Evolutionary conservation across 1,140 invertebrate species (phyloP), one percentile per base, ranked within the genome.

Genomic region (Anastrepha ludens): DNA sequence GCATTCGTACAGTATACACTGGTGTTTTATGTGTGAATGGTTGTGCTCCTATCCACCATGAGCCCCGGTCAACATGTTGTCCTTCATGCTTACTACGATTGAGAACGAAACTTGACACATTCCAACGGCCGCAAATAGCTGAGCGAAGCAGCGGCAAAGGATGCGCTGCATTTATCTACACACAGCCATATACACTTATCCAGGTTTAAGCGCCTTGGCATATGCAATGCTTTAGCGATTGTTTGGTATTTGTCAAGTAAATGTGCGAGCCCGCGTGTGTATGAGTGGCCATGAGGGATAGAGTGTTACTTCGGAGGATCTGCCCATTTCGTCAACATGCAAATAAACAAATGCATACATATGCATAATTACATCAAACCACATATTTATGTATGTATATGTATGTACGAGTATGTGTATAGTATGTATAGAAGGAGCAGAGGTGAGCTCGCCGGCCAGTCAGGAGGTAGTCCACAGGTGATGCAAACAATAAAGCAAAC

Each of bases 71-170:
- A 70, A 58, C 47, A 50, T 17, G 44, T 6, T 20, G 17, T 74
- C 44, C 17, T 55, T 55, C 44, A 13, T 55, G 0, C 74, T 81
- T 5, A 55, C 74, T 2, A 81, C 47, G 13, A n/a, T 55, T n/a
- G 44, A 55, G 74, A 81, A 47, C 9, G 74, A 81, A 81, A 81
- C 55, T 81, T 81, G 74, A 81, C 74, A 81, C 74, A 81, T 81
- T 81, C 47, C 47, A 29, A n/a, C 47, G 47, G 44, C 47, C 74
- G 74, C 74, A 55, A 74, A 47, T 13, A 74, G 47, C 74, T 11
- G 74, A 3, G 50, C 47, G n/a, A 44, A 81, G n/a, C 74, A 9
- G 70, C 70, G 5, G 39, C 17, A 74, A 47, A 44, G 44, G 44
- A 67, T 67, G 65, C 39, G 67, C 67, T 41, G 41, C 67, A 44